phyloP scores from a whole-genome alignment of 2,797 vertebrate species.

The Pseudochirops corinnae region DNA sequence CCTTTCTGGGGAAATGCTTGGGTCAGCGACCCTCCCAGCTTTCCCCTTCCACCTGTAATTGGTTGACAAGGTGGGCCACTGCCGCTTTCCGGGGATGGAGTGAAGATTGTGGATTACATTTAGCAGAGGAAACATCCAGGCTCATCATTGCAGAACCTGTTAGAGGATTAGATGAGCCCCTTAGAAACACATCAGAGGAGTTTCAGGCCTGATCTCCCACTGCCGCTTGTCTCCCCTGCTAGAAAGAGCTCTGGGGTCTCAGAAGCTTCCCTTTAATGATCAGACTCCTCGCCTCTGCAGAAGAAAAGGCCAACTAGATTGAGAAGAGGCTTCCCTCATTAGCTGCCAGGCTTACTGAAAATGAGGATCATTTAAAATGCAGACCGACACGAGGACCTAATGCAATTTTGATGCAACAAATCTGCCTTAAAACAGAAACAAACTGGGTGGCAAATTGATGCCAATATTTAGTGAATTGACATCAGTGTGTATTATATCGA shows the following conservation, averaged over 20 bases:
- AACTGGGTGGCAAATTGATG: constrained; percentile 74
- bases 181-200: constrained; percentile 71
- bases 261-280: constrained; percentile 65
- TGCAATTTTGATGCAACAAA: constrained; percentile 56
- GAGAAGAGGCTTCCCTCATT: constrained; percentile 36
- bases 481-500: constrained; percentile 75
- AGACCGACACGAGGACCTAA: constrained; percentile 62
- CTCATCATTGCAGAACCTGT: constrained; percentile 75
- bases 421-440: constrained; percentile 71
- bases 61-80: neutral
- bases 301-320: constrained; percentile 47
- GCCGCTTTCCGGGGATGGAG: constrained; percentile 34
- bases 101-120: constrained; percentile 73
- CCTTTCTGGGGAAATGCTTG: neutral
- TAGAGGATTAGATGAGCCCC: constrained; percentile 69
- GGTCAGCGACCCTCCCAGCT: constrained; percentile 38
- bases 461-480: constrained; percentile 77
- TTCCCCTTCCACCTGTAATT: constrained; percentile 17
- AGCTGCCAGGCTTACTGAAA: constrained; percentile 44
- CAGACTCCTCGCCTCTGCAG: constrained; percentile 53
- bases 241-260: constrained; percentile 42
- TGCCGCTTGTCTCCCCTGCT: constrained; percentile 39
- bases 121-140: constrained; percentile 73
- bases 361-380: constrained; percentile 50
- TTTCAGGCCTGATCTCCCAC: constrained; percentile 61